phyloP scores from a whole-genome alignment of 2,113 vertebrate species.

The Etheostoma spectabile region DNA sequence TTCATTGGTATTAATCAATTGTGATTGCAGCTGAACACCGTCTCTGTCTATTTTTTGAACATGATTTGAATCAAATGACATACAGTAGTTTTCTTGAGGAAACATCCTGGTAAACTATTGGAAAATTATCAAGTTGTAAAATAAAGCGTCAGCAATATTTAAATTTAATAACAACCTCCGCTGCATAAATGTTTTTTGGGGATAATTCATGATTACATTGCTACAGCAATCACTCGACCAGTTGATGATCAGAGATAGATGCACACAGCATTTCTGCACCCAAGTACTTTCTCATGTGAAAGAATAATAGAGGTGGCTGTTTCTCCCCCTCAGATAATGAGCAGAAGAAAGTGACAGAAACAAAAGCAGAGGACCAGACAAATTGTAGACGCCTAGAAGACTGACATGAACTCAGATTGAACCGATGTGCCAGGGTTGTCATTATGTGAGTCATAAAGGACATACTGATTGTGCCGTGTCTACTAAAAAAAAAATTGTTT shows the following conservation, averaged over 20 bases:
- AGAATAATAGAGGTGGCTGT: neutral
- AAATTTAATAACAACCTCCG: neutral
- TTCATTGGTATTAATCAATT: neutral
- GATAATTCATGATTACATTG: neutral
- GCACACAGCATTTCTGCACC: neutral
- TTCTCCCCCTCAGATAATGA: neutral
- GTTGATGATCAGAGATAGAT: neutral
- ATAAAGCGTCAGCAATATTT: neutral
- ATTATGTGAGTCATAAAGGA: constrained; percentile 25
- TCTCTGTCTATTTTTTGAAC: neutral
- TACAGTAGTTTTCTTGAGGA: neutral
- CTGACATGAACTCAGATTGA: constrained; percentile 20
- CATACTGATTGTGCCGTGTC: neutral
- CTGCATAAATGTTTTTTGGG: neutral
- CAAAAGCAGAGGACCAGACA: neutral
- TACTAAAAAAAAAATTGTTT: neutral
- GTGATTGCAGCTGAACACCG: neutral
- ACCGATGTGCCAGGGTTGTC: constrained; percentile 6
- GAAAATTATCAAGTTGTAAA: neutral
- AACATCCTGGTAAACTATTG: neutral
- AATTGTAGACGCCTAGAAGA: neutral
- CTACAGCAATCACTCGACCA: neutral
- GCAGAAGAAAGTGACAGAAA: neutral
- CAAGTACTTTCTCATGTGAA: neutral
- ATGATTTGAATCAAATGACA: neutral